Evolutionary conservation across 2,888 invertebrate species (phyloP), one percentile per base, ranked within the genome.

Genomic region (Tipula unca): DNA sequence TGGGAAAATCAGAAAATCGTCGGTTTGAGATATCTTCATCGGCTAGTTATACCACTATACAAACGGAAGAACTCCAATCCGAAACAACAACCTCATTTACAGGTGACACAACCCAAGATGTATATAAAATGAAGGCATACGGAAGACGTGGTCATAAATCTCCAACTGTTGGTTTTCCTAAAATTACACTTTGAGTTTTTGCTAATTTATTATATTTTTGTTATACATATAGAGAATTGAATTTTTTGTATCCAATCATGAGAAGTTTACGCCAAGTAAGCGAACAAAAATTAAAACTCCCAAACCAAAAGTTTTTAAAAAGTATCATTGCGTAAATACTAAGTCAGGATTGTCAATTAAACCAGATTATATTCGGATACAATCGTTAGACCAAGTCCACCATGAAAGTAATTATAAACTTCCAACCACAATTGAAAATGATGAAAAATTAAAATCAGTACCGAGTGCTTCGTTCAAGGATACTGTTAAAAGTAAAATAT

Each of bases 51-150:
- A 69, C 69, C 10, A 69, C 69, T 10, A 25, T 69, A 69, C 69
- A 69, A 69, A 69, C 69, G 69, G 69, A 69, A 20, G 69, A 69
- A 10, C 25, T 69, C n/a, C 69, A 17, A 20, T 84, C 84, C 20
- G 84, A 84, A 84, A 13, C 35, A 14, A 20, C 36, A 36, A 36
- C 35, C 6, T 36, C 84, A 6, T 17, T 84, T 17, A 36, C 84
- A 3, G 84, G 36, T 0, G 84, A 84, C 5, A 84, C 84, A 36
- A 36, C 36, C 0, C 35, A 54, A 32, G 85, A 48, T 10, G 29
- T 85, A 13, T 85, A 85, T 14, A 85, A 85, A 85, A 85, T 85
- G 85, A 48, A 29, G n/a, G 85, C 85, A 17, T 54, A 48, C 4
- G 29, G 85, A 17, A 17, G 29, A 32, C 48, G 29, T 2, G 85